Percentiles rank a stretch among this genome's conserved stretches.
Evolutionary conservation across 2,797 vertebrate genomes (phyloP).

Genomic region (Aulostomus chinensis): DNA sequence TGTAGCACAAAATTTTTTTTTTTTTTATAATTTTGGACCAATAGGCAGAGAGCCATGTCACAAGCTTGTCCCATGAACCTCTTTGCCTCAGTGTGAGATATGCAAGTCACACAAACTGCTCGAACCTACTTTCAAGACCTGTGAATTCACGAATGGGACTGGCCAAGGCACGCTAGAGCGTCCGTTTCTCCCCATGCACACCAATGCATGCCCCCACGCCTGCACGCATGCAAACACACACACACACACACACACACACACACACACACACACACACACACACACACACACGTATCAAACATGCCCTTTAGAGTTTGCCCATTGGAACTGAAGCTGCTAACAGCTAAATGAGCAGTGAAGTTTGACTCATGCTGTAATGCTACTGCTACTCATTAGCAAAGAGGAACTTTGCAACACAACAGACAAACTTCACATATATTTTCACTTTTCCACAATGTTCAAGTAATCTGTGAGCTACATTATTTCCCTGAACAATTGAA

Average conservation of each 20-base stretch:
- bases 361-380: constrained; percentile 9
- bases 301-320: constrained; percentile 60
- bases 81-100: constrained; percentile 1
- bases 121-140: constrained; percentile 6
- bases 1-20: no score
- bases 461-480: no score
- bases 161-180: not conserved
- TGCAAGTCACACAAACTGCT: constrained; percentile 9
- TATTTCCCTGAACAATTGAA: no score
- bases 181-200: no score
- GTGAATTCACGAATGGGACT: constrained; percentile 11
- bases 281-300: constrained; percentile 33
- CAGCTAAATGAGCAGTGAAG: constrained; percentile 20
- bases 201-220: no score
- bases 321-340: constrained; percentile 28
- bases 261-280: no score
- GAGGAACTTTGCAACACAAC: no score
- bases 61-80: constrained; percentile 8
- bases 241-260: not conserved
- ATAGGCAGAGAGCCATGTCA: not conserved
- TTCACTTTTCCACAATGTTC: no score
- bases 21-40: not conserved
- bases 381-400: no score
- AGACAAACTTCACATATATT: no score
- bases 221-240: not conserved